Evolutionary conservation across 53 echinoderm and acorn worm species (phyloP).

Genomic region (Pentamera pediparva): DNA sequence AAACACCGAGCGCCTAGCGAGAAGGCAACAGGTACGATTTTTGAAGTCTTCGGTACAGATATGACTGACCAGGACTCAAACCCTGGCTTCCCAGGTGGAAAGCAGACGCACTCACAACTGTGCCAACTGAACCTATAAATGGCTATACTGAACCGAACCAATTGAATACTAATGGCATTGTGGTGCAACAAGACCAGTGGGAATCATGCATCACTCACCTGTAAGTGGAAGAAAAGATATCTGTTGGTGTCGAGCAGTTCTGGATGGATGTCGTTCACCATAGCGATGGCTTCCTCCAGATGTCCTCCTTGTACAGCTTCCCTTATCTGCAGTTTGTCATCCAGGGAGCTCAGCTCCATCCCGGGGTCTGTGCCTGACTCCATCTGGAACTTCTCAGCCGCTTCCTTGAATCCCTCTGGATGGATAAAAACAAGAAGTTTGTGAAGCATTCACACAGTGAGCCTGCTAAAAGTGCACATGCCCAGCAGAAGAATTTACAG

Average conservation of each 20-base stretch:
- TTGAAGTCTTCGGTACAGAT: too few relatives aligned
- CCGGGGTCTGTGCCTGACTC: constrained; percentile 86
- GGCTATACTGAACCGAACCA: not conserved
- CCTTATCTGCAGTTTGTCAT: constrained; percentile 77
- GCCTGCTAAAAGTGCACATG: not conserved
- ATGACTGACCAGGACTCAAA: too few relatives aligned
- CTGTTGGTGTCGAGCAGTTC: constrained; percentile 90
- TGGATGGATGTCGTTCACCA: constrained; percentile 91
- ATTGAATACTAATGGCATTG: not conserved
- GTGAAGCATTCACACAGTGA: not conserved
- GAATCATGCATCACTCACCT: constrained; percentile 40
- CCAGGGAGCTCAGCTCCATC: constrained; percentile 73
- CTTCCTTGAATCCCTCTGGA: constrained; percentile 96
- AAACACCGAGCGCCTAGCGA: too few relatives aligned
- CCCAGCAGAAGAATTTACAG: not conserved
- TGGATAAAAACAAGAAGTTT: not conserved
- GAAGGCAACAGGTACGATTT: too few relatives aligned
- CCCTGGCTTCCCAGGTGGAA: too few relatives aligned
- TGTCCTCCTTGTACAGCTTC: constrained; percentile 92
- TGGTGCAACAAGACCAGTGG: not conserved
- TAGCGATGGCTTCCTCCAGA: constrained; percentile 85
- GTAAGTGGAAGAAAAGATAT: constrained; percentile 94
- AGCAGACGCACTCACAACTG: too few relatives aligned
- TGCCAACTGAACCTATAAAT: not conserved
- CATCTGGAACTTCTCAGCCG: constrained; percentile 82